These are phyloP conservation scores for Xylota segnis DNA, from an alignment of 2,888 invertebrate species.

Conservation along the genomic window DNA sequence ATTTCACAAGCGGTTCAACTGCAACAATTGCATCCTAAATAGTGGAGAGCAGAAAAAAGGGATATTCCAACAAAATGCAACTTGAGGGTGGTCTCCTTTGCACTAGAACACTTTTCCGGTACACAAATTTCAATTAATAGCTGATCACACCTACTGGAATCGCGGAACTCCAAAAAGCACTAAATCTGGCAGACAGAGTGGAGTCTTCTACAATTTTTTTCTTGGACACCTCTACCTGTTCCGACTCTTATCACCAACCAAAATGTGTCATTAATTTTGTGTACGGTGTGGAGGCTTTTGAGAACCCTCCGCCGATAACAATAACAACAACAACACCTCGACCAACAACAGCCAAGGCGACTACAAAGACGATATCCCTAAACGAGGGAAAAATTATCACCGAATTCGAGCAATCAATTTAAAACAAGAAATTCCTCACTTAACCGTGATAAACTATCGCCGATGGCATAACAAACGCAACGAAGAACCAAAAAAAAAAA, in stretches of 20 bases:
- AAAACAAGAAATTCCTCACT: conserved; percentile 81
- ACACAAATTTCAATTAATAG: conserved; percentile 48
- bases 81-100: conserved; percentile 44
- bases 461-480: conserved; percentile 77
- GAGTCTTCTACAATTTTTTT: conserved; percentile 53
- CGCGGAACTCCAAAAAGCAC: conserved; percentile 14
- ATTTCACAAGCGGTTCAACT: conserved; percentile 31
- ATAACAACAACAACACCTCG: conserved; percentile 43
- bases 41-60: conserved; percentile 5
- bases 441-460: conserved; percentile 80
- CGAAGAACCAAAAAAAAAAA: conserved; percentile 56
- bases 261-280: conserved; percentile 77
- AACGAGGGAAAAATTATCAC: conserved; percentile 79
- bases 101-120: background rate
- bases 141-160: conserved; percentile 46
- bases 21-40: conserved; percentile 1
- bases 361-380: conserved; percentile 71
- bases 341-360: conserved; percentile 50
- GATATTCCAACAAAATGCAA: background rate
- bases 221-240: conserved; percentile 69
- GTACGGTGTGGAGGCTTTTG: conserved; percentile 72
- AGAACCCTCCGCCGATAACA: conserved; percentile 66
- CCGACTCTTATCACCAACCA: conserved; percentile 70
- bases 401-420: conserved; percentile 80
- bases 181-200: conserved; percentile 66